Evolutionary conservation across 1,140 invertebrate species (phyloP).

Genomic region (Musca vetustissima): DNA sequence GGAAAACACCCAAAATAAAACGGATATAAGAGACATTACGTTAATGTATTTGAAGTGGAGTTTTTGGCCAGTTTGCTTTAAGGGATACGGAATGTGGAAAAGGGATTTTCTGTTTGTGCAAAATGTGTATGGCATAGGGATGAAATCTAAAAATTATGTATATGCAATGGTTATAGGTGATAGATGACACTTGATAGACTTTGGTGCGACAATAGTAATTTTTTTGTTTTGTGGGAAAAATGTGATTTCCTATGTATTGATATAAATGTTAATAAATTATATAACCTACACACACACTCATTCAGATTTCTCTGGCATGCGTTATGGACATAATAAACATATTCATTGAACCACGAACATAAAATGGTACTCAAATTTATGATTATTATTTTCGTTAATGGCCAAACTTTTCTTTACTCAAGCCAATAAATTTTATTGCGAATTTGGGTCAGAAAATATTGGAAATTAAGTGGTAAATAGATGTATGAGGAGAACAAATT

Average conservation of each 20-base stretch:
- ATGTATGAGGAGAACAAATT: no score
- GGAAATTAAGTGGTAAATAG: no score
- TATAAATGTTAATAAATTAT: conserved; percentile 4
- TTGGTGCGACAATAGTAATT: background rate
- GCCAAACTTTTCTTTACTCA: no score
- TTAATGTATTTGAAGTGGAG: conserved; percentile 15
- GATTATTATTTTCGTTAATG: no score
- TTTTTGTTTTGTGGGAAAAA: conserved; percentile 34
- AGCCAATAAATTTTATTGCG: no score
- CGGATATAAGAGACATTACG: conserved; percentile 52
- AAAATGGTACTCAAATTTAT: no score
- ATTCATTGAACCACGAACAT: no score
- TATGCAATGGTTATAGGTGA: conserved; percentile 33
- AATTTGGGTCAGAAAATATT: no score
- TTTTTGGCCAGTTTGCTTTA: background rate
- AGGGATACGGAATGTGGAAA: background rate
- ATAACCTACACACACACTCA: no score
- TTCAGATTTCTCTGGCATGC: no score
- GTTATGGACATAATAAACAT: no score
- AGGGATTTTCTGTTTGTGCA: background rate
- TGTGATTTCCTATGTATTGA: conserved; percentile 42
- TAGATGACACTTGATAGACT: conserved; percentile 39
- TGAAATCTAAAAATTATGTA: background rate
- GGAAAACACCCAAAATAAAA: conserved; percentile 45
- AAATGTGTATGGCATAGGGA: background rate